These are phyloP conservation scores for Drosophila simulans DNA, from an alignment of 1,140 invertebrate genomes.

Conservation along the genomic window DNA sequence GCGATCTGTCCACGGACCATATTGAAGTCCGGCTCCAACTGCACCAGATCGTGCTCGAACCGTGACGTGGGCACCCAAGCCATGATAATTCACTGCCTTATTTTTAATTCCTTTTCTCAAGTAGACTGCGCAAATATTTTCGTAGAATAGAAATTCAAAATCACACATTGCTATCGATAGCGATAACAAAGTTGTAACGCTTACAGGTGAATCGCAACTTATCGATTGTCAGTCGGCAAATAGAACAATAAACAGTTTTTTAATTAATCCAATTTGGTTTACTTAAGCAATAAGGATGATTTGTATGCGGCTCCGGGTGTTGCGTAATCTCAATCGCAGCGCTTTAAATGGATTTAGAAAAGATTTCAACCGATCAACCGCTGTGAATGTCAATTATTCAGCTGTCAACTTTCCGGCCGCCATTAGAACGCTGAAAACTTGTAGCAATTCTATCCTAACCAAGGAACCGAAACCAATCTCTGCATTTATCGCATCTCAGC, in stretches of 20 bases:
- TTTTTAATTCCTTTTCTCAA: not conserved
- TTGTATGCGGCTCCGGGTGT: not conserved
- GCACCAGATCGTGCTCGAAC: constrained; percentile 72
- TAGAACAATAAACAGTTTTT: constrained; percentile 9
- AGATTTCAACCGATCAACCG: not conserved
- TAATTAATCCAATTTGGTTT: not conserved
- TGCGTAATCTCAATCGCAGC: constrained; percentile 2
- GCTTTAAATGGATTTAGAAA: not conserved
- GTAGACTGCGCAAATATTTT: not conserved
- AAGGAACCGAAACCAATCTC: constrained; percentile 16
- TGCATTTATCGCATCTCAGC: constrained; percentile 18
- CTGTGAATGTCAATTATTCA: constrained; percentile 35
- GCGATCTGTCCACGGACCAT: constrained; percentile 55
- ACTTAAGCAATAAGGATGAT: constrained; percentile 15
- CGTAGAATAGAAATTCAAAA: constrained; percentile 14
- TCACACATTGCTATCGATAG: constrained; percentile 16
- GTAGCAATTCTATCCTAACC: constrained; percentile 2
- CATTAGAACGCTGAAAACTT: constrained; percentile 41
- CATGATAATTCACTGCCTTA: constrained; percentile 18
- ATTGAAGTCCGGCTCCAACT: constrained; percentile 52
- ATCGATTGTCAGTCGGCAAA: not conserved
- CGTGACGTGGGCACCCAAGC: constrained; percentile 62
- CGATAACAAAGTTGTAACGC: not conserved
- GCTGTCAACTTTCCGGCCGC: constrained; percentile 30
- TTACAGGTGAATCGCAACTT: constrained; percentile 47